Evolutionary conservation across 2,888 invertebrate genomes (phyloP).

Genomic region (Shargacucullia verbasci): DNA sequence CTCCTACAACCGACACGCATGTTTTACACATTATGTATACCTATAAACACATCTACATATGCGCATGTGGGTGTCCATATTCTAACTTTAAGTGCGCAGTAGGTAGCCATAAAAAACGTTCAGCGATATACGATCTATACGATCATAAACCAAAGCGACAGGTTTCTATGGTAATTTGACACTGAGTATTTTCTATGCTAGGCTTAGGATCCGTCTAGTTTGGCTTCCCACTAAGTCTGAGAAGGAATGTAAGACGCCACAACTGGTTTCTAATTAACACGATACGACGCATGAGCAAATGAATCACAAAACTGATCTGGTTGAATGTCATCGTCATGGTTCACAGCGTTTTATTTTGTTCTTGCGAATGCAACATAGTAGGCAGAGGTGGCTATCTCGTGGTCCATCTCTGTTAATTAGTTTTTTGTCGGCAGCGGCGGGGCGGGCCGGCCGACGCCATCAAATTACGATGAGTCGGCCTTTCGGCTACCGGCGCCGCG

Average conservation of each 20-base stretch:
- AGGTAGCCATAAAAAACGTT: conserved; percentile 50
- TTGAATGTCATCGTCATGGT: conserved; percentile 67
- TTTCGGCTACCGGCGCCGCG: conserved; percentile 85
- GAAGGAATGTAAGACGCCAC: conserved; percentile 32
- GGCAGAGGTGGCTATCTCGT: conserved; percentile 65
- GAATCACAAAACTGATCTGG: conserved; percentile 64
- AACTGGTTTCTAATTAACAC: conserved; percentile 47
- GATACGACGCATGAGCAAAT: conserved; percentile 33
- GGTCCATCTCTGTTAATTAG: conserved; percentile 87
- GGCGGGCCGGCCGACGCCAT: conserved; percentile 86
- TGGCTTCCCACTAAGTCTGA: conserved; percentile 43
- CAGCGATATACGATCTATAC: conserved; percentile 51
- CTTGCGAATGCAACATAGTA: conserved; percentile 77
- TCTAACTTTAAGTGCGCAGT: conserved; percentile 36
- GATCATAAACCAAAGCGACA: conserved; percentile 54
- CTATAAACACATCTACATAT: conserved; percentile 32
- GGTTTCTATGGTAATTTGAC: conserved; percentile 56
- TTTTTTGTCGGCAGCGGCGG: conserved; percentile 84
- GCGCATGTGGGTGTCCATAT: conserved; percentile 40
- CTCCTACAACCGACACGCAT: conserved; percentile 53
- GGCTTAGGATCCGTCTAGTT: conserved; percentile 42
- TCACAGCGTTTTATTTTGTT: conserved; percentile 71
- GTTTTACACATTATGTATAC: conserved; percentile 51
- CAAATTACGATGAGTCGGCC: conserved; percentile 89
- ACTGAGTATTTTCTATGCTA: conserved; percentile 52